These are phyloP conservation scores for Scaptodrosophila latifasciaeformis DNA, from an alignment of 2,888 invertebrate genomes.

Conservation along the genomic window DNA sequence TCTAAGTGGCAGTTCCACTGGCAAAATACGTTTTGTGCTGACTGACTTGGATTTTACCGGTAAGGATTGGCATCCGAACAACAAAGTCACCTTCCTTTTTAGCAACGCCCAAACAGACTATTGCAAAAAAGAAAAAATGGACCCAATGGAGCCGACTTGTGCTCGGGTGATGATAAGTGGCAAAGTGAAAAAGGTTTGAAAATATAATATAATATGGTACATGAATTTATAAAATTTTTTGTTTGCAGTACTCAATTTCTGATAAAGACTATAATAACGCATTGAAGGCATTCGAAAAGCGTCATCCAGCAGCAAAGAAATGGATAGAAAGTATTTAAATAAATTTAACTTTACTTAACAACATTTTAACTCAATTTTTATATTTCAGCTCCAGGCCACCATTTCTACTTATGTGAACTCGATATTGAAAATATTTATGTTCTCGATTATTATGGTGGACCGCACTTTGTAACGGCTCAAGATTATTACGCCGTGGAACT, in stretches of 20 bases:
- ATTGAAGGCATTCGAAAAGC: slow-evolving; percentile 54
- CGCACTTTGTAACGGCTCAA: slow-evolving; percentile 71
- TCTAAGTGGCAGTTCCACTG: slow-evolving; percentile 61
- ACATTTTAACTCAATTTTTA: background rate
- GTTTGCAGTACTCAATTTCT: slow-evolving; percentile 44
- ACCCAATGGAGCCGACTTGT: slow-evolving; percentile 75
- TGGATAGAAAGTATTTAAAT: slow-evolving; percentile 64
- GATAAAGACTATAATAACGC: slow-evolving; percentile 49
- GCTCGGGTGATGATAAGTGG: slow-evolving; percentile 71
- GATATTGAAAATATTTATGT: slow-evolving; percentile 84
- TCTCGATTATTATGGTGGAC: slow-evolving; percentile 89
- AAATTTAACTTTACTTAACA: background rate
- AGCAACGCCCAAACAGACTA: slow-evolving; percentile 69
- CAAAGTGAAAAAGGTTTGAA: slow-evolving; percentile 57
- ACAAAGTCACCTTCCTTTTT: slow-evolving; percentile 71
- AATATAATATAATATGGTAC: background rate
- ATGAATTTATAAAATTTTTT: background rate
- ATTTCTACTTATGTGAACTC: slow-evolving; percentile 86
- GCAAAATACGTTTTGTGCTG: slow-evolving; percentile 71
- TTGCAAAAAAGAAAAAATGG: slow-evolving; percentile 58
- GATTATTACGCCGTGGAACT: slow-evolving; percentile 45
- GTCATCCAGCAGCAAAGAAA: slow-evolving; percentile 71
- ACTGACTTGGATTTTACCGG: slow-evolving; percentile 74
- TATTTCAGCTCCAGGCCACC: slow-evolving; percentile 79
- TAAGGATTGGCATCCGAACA: slow-evolving; percentile 67